Evolutionary conservation across 2,888 invertebrate species (phyloP).

Genomic region (Anoplius nigerrimus): DNA sequence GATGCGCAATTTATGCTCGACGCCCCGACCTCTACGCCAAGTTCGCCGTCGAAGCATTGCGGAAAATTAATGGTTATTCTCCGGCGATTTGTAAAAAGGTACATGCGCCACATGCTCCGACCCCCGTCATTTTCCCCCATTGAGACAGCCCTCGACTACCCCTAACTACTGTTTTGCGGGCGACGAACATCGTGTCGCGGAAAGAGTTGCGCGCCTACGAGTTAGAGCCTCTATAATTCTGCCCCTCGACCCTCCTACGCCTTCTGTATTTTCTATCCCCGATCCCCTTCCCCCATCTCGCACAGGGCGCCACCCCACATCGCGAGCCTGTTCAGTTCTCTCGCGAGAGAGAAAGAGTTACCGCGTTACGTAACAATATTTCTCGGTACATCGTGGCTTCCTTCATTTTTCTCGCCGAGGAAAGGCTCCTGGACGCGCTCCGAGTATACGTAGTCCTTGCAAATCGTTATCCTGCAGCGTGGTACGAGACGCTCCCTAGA

Average conservation of each 20-base stretch:
- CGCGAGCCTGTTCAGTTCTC: no score
- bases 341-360: no score
- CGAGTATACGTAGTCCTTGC: no score
- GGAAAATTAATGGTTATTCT: conserved; percentile 46
- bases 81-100: conserved; percentile 44
- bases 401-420: no score
- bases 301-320: background rate
- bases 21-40: no score
- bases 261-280: background rate
- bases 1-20: no score
- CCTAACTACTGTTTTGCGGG: conserved; percentile 44
- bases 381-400: no score
- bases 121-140: conserved; percentile 34
- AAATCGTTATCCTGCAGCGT: no score
- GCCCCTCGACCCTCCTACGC: conserved; percentile 12
- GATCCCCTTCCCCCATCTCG: background rate
- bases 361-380: no score
- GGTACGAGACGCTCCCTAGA: no score
- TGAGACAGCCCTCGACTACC: conserved; percentile 49
- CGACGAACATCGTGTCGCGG: conserved; percentile 29
- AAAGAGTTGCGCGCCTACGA: conserved; percentile 30
- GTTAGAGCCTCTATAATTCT: conserved; percentile 33
- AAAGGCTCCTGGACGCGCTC: no score
- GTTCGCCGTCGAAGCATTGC: background rate
- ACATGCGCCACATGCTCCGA: conserved; percentile 32